phyloP scores from a whole-genome alignment of 2,888 invertebrate species.

The Mythimna loreyi region DNA sequence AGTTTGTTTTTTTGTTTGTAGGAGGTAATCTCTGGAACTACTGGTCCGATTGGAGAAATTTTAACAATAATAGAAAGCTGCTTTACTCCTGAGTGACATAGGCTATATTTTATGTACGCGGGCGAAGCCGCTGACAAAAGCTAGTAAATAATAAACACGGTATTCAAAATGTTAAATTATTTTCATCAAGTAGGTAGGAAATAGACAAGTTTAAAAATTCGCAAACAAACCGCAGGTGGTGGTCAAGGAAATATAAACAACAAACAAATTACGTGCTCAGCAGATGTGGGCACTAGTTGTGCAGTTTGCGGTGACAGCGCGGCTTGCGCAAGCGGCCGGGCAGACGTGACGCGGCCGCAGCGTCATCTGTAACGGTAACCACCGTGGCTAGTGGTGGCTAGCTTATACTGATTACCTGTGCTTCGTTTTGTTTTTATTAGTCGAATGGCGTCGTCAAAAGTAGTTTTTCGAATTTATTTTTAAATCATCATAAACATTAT shows the following conservation, averaged over 20 bases:
- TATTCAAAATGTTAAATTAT: too few relatives aligned
- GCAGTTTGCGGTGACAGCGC: slow-evolving; percentile 45
- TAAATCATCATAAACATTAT: too few relatives aligned
- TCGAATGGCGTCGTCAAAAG: neutral
- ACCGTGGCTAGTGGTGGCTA: slow-evolving; percentile 8
- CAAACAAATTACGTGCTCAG: slow-evolving; percentile 48
- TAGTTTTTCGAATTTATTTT: too few relatives aligned
- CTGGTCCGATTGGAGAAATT: too few relatives aligned
- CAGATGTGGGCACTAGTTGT: slow-evolving; percentile 31
- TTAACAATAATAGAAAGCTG: too few relatives aligned
- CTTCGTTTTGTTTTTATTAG: slow-evolving; percentile 25
- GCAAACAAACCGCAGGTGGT: slow-evolving; percentile 3
- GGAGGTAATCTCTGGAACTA: too few relatives aligned
- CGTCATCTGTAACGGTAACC: slow-evolving; percentile 47
- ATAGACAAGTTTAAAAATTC: neutral
- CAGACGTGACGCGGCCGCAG: slow-evolving; percentile 28
- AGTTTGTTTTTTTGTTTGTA: too few relatives aligned
- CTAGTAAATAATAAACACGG: too few relatives aligned
- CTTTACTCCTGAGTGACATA: too few relatives aligned
- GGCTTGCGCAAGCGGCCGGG: slow-evolving; percentile 52
- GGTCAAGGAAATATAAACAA: slow-evolving; percentile 40
- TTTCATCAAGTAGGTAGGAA: neutral
- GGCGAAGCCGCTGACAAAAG: too few relatives aligned
- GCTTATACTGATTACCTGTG: neutral
- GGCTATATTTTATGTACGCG: too few relatives aligned